Evolutionary conservation across 2,797 vertebrate genomes (phyloP), one percentile per base, ranked within the genome.

Genomic region (Gadopsis bispinosus): DNA sequence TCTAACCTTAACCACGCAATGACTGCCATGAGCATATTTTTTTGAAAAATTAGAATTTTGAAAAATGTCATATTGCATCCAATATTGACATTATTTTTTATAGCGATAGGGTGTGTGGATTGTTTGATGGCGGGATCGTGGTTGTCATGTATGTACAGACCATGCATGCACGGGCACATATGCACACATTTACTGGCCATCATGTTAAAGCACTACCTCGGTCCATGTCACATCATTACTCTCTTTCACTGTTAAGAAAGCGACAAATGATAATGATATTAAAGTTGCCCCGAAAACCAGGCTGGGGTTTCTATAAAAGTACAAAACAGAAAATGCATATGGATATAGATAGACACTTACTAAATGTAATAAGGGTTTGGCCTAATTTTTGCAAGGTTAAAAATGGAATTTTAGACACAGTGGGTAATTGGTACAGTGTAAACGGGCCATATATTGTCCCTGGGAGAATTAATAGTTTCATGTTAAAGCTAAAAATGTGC

Each of bases 311-410:
- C 51, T 39, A 47, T 11, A 66, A 26, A 72, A 62, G 39, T 13
- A 41, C 11, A 67, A 35, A 67, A 45, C n/a, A 48, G 14, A 41
- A 69, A 48, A 73, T 56, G 51, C 43, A 50, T 75, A 59, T 61
- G 22, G 60, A 69, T 78, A 80, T 68, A 85, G 66, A 79, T 68
- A 74, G 17, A 13, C 39, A 56, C 41, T 65, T 56, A 50, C 71
- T 80, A 77, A 78, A 75, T 84, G 59, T 35, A 68, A 73, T 16
- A 45, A 62, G 35, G 65, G 37, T 81, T 80, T 87, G 80, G 71
- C 79, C 86, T 86, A 53, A 75, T 88, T 87, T 73, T 77, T 79
- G 45, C 74, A 73, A 76, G 76, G 84, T 84, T 88, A 80, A 80
- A 87, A 87, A 77, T 77, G 47, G 26, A 64, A 76, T 78, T 86